Base-by-base conservation (phyloP, 2,888 invertebrate species). In the Caenorhabditis afra region DNA sequence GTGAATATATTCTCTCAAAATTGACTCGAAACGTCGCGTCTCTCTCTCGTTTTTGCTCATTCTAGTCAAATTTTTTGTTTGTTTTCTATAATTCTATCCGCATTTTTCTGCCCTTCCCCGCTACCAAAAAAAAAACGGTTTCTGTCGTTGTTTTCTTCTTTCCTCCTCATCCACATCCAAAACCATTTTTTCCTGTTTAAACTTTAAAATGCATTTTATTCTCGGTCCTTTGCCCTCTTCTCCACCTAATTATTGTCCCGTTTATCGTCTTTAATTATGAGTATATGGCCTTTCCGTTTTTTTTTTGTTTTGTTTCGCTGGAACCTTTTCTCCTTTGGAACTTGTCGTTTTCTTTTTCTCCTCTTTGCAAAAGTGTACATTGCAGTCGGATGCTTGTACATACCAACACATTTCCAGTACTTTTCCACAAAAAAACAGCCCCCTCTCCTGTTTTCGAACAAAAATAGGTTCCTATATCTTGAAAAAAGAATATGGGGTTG, bases 51-150 rank as follows among this genome's bases (percentile, higher is more conserved):
- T 67, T 7, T 47, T 55, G 57, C 53, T 67, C 49, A 18, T 50
- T 50, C 67, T 67, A 67, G 67, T 67, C 67, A 37, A 58, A 23
- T 67, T 67, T 67, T 67, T 50, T 49, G 49, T 67, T 67, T 67
- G 58, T 58, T 67, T 41, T 49, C 49, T 49, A 67, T 67, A 57
- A 37, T 37, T 49, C 49, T 67, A 67, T 55, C 29, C 67, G 57
- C 67, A 58, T 67, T 67, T 67, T 49, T 67, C 50, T 47, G 55
- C 16, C 39, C 50, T 58, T 50, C 29, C 52, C n/a, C n/a, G 23
- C 29, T 29, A 29, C 29, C 29, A 23, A 29, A 41, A 67, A 67
- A 57, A 37, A 55, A 16, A 47, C 20, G 37, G 57, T 55, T 57
- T 23, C 39, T 29, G 4, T 29, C 7, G 3, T 29, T 29, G 37